Percentiles rank a stretch among this genome's conserved stretches.
phyloP scores from a whole-genome alignment of 2,797 vertebrate species.

The Sardinella longiceps region DNA sequence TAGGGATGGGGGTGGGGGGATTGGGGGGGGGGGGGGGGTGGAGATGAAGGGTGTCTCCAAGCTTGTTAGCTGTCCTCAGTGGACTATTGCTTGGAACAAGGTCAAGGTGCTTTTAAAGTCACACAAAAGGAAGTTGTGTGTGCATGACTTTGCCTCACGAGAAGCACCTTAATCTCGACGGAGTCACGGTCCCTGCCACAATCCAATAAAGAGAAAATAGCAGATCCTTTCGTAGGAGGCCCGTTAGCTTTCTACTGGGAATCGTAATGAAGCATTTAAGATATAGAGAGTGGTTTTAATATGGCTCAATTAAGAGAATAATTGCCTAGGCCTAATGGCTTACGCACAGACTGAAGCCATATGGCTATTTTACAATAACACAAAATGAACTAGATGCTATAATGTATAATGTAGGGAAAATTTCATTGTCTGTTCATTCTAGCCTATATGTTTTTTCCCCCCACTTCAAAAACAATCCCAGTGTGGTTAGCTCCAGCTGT shows the following conservation, averaged over 20 bases:
- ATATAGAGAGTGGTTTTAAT: slow-evolving; percentile 47
- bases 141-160: not conserved
- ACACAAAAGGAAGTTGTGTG: slow-evolving; percentile 37
- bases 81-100: slow-evolving; percentile 22
- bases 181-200: slow-evolving; percentile 27
- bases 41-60: slow-evolving; percentile 29
- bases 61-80: slow-evolving; percentile 49
- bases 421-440: not conserved
- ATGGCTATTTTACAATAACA: slow-evolving; percentile 32
- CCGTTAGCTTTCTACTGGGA: slow-evolving; percentile 38
- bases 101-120: slow-evolving; percentile 56
- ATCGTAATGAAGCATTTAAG: slow-evolving; percentile 54
- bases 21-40: not conserved
- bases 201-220: slow-evolving; percentile 42
- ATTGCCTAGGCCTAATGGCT: slow-evolving; percentile 39
- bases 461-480: slow-evolving; percentile 9
- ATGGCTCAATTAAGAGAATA: slow-evolving; percentile 50
- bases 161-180: slow-evolving; percentile 4
- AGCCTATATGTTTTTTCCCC: not conserved
- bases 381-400: slow-evolving; percentile 34
- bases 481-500: not conserved
- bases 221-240: slow-evolving; percentile 27
- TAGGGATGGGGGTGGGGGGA: slow-evolving; percentile 32
- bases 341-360: slow-evolving; percentile 38
- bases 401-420: not conserved